These are phyloP conservation scores for Pangasius sanitwongsei DNA, from an alignment of 2,797 vertebrate genomes.

Conservation along the genomic window DNA sequence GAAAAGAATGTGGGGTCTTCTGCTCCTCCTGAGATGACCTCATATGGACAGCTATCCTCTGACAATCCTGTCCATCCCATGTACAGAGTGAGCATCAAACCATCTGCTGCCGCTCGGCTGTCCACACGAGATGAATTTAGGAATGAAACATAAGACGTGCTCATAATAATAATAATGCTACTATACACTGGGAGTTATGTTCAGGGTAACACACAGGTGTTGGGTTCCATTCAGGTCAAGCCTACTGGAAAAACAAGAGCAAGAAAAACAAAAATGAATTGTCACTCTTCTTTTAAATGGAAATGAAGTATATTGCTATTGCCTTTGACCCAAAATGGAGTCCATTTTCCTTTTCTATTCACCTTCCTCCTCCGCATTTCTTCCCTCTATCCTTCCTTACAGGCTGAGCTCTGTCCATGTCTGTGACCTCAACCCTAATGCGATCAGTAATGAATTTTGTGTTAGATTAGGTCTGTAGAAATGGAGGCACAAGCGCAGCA, in stretches of 20 bases:
- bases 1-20: constrained; percentile 30
- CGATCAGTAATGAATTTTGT: constrained; percentile 92
- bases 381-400: constrained; percentile 62
- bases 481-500: constrained; percentile 88
- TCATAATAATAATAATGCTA: neutral
- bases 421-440: constrained; percentile 87
- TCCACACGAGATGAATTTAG: constrained; percentile 9
- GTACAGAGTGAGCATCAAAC: constrained; percentile 46
- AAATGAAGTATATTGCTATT: neutral
- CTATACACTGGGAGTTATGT: neutral
- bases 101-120: constrained; percentile 47
- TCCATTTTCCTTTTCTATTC: constrained; percentile 17
- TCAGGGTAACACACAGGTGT: neutral
- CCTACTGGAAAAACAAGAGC: neutral
- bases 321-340: neutral
- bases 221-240: neutral
- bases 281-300: neutral
- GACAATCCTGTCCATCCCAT: constrained; percentile 21
- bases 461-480: constrained; percentile 90
- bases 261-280: neutral
- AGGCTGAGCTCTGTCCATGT: constrained; percentile 77
- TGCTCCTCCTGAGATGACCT: constrained; percentile 48
- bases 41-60: constrained; percentile 44
- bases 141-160: neutral
- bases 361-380: constrained; percentile 31